Conservation (phyloP, 2,888 invertebrate species). For the Busseola fusca region DNA sequence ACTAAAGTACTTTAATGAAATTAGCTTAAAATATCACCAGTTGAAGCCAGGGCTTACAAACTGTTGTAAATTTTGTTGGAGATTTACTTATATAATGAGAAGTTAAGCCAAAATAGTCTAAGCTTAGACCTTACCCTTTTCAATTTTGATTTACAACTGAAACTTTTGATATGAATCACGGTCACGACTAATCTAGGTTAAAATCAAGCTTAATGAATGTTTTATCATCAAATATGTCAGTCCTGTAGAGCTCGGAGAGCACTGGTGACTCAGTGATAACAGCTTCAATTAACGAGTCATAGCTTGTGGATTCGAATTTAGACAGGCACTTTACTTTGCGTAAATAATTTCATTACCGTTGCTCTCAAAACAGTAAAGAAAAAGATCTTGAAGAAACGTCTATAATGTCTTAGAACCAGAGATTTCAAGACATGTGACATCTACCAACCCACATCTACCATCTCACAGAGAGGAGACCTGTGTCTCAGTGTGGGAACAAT, state of each 20-base stretch:
- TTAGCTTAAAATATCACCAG: slow-evolving; percentile 11
- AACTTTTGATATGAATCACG: slow-evolving; percentile 6
- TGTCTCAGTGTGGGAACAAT: too few relatives aligned
- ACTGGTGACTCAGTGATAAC: not conserved
- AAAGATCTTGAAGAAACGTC: not conserved
- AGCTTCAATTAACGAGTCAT: not conserved
- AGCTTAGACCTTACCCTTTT: not conserved
- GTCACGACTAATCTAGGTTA: slow-evolving; percentile 2
- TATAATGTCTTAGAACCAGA: not conserved
- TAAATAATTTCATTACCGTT: not conserved
- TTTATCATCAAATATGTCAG: not conserved
- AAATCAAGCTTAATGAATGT: not conserved
- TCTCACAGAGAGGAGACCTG: too few relatives aligned
- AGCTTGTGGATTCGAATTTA: not conserved
- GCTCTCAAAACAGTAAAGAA: not conserved
- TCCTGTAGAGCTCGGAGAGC: not conserved
- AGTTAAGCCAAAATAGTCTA: not conserved
- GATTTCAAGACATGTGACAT: too few relatives aligned
- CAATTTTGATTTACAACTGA: not conserved
- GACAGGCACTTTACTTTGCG: not conserved
- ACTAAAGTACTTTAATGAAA: slow-evolving; percentile 6
- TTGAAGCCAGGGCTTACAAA: slow-evolving; percentile 2
- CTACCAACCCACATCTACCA: not conserved
- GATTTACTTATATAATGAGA: not conserved
- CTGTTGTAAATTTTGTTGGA: slow-evolving; percentile 1